Conservation (phyloP, 2,797 vertebrate species). For the Sciurus carolinensis region DNA sequence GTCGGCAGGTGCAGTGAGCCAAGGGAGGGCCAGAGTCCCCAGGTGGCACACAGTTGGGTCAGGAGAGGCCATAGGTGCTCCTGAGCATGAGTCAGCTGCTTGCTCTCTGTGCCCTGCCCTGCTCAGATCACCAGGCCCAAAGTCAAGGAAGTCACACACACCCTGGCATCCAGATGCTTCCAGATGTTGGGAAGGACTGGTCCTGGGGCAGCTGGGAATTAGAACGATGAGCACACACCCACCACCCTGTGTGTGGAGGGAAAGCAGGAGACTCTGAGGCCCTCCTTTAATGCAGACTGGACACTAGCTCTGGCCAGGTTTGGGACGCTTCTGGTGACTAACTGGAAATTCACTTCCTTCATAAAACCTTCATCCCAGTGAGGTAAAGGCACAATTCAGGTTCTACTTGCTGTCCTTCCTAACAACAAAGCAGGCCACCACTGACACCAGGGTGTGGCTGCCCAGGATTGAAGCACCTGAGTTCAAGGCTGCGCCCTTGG, state of each 20-base stretch:
- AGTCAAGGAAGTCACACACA: not conserved
- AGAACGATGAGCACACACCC: not conserved
- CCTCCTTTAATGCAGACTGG: not conserved
- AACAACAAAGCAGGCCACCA: not conserved
- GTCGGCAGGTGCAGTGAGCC: fast-evolving
- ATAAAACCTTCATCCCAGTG: not conserved
- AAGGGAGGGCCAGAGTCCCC: not conserved
- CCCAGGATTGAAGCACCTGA: not conserved
- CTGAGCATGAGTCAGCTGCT: not conserved
- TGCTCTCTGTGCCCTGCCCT: not conserved
- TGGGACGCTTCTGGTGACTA: slow-evolving; percentile 18
- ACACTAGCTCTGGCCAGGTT: not conserved
- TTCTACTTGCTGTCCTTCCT: not conserved
- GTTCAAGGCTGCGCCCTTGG: not conserved
- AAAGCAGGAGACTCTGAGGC: not conserved
- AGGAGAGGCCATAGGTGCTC: not conserved
- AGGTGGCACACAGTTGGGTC: not conserved
- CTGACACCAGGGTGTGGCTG: not conserved
- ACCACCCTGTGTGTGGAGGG: not conserved
- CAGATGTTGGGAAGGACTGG: not conserved
- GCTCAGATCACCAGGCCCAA: not conserved
- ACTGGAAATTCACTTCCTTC: slow-evolving; percentile 51
- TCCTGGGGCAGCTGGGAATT: not conserved
- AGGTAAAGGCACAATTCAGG: not conserved
- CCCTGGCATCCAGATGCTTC: not conserved